Evolutionary conservation across 2,888 invertebrate species (phyloP).

Genomic region (Acleris holmiana): DNA sequence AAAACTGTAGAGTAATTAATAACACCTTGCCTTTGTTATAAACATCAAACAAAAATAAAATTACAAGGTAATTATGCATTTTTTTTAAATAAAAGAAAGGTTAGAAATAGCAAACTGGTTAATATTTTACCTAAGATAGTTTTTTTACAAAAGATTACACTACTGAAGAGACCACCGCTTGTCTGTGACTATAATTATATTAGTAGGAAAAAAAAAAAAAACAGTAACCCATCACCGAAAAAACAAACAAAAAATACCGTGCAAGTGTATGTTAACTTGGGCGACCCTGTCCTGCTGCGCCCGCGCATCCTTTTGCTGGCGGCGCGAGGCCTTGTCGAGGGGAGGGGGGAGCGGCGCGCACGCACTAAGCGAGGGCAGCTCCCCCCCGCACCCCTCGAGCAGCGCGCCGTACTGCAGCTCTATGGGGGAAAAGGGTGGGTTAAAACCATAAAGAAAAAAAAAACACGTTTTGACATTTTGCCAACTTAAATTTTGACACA

Average conservation of each 20-base stretch:
- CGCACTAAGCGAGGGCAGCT: constrained; percentile 77
- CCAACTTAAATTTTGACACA: no score
- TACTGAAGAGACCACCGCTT: no score
- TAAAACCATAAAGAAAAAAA: constrained; percentile 46
- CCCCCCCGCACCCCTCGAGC: constrained; percentile 83
- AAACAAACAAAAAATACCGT: constrained; percentile 86
- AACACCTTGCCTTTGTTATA: no score
- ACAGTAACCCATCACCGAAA: constrained; percentile 39
- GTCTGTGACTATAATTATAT: no score
- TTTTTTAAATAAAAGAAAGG: no score
- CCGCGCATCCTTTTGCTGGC: constrained; percentile 86
- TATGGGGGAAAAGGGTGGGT: constrained; percentile 55
- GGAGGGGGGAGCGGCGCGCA: constrained; percentile 79
- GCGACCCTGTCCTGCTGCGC: constrained; percentile 90
- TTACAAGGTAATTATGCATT: no score
- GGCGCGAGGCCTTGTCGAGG: constrained; percentile 85
- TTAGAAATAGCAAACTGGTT: no score
- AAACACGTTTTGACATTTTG: constrained; percentile 12
- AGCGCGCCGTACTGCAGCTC: constrained; percentile 85
- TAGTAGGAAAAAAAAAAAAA: no score
- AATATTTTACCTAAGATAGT: no score
- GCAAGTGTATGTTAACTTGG: constrained; percentile 92
- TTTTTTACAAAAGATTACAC: no score
- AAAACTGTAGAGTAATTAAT: no score
- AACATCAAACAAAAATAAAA: no score